Evolutionary conservation across 2,888 invertebrate genomes (phyloP), one percentile per base, ranked within the genome.

Genomic region (Halictus quadricinctus): DNA sequence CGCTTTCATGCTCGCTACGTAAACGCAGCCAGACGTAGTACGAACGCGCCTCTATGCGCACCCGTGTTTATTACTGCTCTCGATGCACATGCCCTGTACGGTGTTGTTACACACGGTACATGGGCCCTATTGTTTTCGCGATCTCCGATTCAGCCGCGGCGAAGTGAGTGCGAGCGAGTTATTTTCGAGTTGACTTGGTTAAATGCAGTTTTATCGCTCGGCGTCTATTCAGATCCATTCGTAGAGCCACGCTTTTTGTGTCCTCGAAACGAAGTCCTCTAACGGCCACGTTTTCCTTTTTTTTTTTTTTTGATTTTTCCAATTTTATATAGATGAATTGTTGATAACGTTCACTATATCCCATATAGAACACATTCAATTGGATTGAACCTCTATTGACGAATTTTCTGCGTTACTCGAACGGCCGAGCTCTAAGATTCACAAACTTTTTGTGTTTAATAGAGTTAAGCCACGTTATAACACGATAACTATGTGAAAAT

Each of bases 1-100:
- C 74, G 87, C 87, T 88, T 87, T 88, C 87, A 76, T 74, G 81
- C 82, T 79, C 50, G 89, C 60, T 74, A 85, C 86, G 87, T 75
- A 77, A 64, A 48, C 86, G 76, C 58, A 48, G 85, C 58, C 64
- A 81, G 76, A 72, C 80, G 79, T 75, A 58, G 79, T 75, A 58
- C 70, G 60, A 5, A 58, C 69, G 43, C 69, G 43, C 69, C 79
- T 69, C 80, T 81, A 54, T 72, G 78, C 60, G 72, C 76, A 60
- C 18, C 76, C 60, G 80, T 83, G 86, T 84, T 86, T 86, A 87
- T 87, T 83, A 83, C 79, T 25, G 66, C 43, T 72, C 85, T 60
- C 69, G 66, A 79, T 83, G 41, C 64, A 80, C 77, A 84, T 66
- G 29, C 15, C 75, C 54, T 29, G 2, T 48, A 29, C 70, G 54